phyloP scores from a whole-genome alignment of 2,797 vertebrate species.

The Periophthalmus magnuspinnatus region DNA sequence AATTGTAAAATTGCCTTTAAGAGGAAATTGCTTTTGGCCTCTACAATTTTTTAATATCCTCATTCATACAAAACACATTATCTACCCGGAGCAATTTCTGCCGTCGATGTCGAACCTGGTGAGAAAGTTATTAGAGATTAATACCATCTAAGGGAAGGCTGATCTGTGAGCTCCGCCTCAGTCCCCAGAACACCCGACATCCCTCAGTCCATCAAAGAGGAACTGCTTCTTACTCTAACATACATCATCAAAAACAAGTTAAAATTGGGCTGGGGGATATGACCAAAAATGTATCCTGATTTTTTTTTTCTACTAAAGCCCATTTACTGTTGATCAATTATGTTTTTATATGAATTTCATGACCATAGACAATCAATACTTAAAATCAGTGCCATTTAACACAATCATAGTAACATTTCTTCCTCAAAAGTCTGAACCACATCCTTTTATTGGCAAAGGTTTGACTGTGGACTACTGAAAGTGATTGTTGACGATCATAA shows the following conservation, averaged over 20 bases:
- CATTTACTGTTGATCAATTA: no score
- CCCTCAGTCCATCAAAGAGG: constrained; percentile 49
- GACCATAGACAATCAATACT: no score
- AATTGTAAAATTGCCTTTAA: constrained; percentile 65
- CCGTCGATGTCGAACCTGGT: constrained; percentile 38
- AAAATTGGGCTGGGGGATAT: neutral
- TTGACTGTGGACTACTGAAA: no score
- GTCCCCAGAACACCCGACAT: constrained; percentile 28
- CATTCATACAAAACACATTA: constrained; percentile 63
- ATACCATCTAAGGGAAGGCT: constrained; percentile 49
- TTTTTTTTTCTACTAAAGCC: no score
- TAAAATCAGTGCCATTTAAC: no score
- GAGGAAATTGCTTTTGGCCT: constrained; percentile 79
- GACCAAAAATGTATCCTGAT: no score
- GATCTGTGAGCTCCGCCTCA: constrained; percentile 26
- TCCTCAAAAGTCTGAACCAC: no score
- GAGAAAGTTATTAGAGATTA: constrained; percentile 68
- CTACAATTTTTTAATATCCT: constrained; percentile 79
- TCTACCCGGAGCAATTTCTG: constrained; percentile 44
- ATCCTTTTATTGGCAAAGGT: no score
- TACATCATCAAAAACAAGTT: constrained; percentile 43
- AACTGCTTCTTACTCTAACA: constrained; percentile 76
- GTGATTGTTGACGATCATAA: no score
- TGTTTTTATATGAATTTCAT: no score
- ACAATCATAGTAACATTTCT: no score